Evolutionary conservation across 2,797 vertebrate species (phyloP).

Genomic region (Mycteria americana): DNA sequence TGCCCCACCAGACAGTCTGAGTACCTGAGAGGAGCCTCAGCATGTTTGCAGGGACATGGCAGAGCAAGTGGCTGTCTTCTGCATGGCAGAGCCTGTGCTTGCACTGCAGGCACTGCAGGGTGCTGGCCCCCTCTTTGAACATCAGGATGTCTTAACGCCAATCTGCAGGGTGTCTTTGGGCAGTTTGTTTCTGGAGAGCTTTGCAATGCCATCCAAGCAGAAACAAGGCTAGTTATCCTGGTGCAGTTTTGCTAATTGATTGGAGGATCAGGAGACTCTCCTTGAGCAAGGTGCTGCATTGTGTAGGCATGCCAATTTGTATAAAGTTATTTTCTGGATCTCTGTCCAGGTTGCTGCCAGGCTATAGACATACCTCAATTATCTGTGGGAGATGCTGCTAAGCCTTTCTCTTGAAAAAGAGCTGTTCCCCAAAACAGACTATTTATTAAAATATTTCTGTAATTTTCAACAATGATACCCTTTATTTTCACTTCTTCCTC

Average conservation of each 20-base stretch:
- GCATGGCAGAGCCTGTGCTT: not conserved
- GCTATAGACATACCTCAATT: not conserved
- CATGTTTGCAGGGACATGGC: rapidly evolving
- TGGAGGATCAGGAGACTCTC: not conserved
- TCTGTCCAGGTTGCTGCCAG: not conserved
- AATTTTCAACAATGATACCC: not conserved
- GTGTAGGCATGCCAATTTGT: not conserved
- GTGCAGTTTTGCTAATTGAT: not conserved
- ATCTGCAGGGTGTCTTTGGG: no score
- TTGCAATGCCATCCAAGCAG: not conserved
- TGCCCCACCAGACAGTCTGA: not conserved
- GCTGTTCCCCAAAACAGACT: not conserved
- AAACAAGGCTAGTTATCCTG: not conserved
- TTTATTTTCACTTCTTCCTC: not conserved
- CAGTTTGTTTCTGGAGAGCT: not conserved
- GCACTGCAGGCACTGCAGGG: not conserved
- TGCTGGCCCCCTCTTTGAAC: not conserved
- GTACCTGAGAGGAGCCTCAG: not conserved
- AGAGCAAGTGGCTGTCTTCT: not conserved
- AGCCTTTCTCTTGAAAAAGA: not conserved
- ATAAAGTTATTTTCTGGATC: not conserved
- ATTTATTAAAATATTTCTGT: not conserved
- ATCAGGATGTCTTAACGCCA: not conserved
- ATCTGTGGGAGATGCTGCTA: not conserved
- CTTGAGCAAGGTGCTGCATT: not conserved